Percentiles rank a stretch among this genome's conserved stretches.
These are phyloP conservation scores for Porites evermanni DNA, from an alignment of 92 coral and sea anemone species.

Conservation along the genomic window DNA sequence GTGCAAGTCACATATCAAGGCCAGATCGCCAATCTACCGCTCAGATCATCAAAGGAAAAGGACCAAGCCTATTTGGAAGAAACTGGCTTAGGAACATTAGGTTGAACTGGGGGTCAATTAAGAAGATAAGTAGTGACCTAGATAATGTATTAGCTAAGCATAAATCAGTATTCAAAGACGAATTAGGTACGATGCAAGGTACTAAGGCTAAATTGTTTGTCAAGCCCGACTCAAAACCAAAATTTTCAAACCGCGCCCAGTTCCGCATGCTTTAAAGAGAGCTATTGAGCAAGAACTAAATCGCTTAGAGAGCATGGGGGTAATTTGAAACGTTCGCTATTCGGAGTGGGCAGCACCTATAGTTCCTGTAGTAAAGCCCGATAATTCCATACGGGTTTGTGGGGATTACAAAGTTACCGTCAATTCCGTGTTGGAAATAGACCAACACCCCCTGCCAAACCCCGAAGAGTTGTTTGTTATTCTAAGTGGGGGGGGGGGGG, in stretches of 20 bases:
- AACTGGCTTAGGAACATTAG: constrained; percentile 33
- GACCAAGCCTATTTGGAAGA: constrained; percentile 69
- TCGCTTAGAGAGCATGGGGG: constrained; percentile 42
- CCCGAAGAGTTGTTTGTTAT: constrained; percentile 43
- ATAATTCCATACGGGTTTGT: constrained; percentile 50
- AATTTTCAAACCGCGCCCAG: constrained; percentile 39
- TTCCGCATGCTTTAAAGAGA: constrained; percentile 31
- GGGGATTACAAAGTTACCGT: constrained; percentile 61
- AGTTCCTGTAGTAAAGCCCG: constrained; percentile 43
- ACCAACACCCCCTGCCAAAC: constrained; percentile 39
- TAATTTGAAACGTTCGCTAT: constrained; percentile 38
- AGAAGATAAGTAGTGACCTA: not conserved
- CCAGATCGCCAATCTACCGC: constrained; percentile 53
- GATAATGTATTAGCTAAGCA: constrained; percentile 41
- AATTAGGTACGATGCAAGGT: constrained; percentile 27
- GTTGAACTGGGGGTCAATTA: no score
- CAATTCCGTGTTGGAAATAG: constrained; percentile 32
- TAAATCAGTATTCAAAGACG: constrained; percentile 23
- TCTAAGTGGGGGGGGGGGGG: constrained; percentile 31
- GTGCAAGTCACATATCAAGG: constrained; percentile 22
- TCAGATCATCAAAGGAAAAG: constrained; percentile 62
- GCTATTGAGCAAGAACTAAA: constrained; percentile 42
- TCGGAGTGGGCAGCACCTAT: constrained; percentile 53
- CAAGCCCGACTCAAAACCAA: constrained; percentile 16
- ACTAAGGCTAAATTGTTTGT: constrained; percentile 28